Evolutionary conservation across 2,113 vertebrate genomes (phyloP).

Genomic region (Phrynosoma blainvillii): DNA sequence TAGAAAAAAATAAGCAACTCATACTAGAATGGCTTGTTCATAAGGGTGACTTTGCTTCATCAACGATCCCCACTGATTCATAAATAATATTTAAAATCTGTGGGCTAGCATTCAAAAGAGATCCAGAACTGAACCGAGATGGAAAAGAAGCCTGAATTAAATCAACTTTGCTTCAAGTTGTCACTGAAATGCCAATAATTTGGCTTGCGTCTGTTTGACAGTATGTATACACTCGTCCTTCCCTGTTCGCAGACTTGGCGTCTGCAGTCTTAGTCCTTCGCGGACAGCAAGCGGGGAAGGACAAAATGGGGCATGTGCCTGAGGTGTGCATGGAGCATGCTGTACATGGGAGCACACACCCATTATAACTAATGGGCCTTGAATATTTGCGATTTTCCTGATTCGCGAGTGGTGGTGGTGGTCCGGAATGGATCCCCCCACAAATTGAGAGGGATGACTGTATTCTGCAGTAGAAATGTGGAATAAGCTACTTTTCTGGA

Average conservation of each 20-base stretch:
- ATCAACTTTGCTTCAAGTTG: neutral
- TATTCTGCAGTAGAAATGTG: neutral
- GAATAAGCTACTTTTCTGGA: too few relatives aligned
- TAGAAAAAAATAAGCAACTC: neutral
- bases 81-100: neutral
- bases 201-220: constrained; percentile 42
- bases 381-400: too few relatives aligned
- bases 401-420: too few relatives aligned
- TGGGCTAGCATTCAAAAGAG: neutral
- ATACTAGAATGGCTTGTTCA: neutral
- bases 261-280: too few relatives aligned
- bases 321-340: too few relatives aligned
- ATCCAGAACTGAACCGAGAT: neutral
- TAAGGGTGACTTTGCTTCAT: neutral
- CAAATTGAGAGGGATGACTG: neutral
- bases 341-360: too few relatives aligned
- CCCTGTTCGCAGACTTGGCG: too few relatives aligned
- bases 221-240: constrained; percentile 8
- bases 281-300: too few relatives aligned
- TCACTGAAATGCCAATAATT: neutral
- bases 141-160: neutral
- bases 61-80: neutral
- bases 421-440: too few relatives aligned
- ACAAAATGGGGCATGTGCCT: too few relatives aligned
- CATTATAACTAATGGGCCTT: too few relatives aligned